phyloP scores from a whole-genome alignment of 2,888 invertebrate genomes.

The Lasioglossum vierecki region DNA sequence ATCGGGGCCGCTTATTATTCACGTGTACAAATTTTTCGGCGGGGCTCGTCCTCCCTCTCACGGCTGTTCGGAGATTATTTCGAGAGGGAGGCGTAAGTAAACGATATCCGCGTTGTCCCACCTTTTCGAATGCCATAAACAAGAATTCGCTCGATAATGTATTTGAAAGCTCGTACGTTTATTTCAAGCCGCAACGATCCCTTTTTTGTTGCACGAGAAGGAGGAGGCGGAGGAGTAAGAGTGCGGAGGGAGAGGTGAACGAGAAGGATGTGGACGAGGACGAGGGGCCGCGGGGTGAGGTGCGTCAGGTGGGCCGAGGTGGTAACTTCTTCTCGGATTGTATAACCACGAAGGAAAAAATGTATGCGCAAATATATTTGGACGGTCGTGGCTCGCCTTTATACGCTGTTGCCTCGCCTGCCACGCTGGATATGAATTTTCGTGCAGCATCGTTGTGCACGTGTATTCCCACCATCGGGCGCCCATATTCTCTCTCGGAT shows the following conservation, averaged over 20 bases:
- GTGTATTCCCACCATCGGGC: constrained; percentile 72
- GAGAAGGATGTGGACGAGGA: not conserved
- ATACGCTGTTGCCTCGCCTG: constrained; percentile 63
- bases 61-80: constrained; percentile 50
- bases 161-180: constrained; percentile 72
- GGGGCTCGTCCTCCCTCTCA: constrained; percentile 36
- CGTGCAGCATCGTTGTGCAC: constrained; percentile 71
- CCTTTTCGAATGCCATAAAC: constrained; percentile 69
- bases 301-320: constrained; percentile 21
- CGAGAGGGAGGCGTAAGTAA: constrained; percentile 55
- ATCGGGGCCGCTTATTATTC: constrained; percentile 63
- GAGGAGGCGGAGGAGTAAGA: not conserved
- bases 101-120: constrained; percentile 65
- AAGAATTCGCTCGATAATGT: constrained; percentile 74
- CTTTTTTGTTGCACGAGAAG: constrained; percentile 39
- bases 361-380: constrained; percentile 74
- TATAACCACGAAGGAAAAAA: constrained; percentile 70
- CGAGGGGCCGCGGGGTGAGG: not conserved
- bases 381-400: constrained; percentile 72
- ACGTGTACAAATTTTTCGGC: constrained; percentile 56
- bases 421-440: constrained; percentile 74
- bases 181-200: constrained; percentile 67
- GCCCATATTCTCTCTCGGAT: constrained; percentile 65
- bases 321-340: constrained; percentile 62
- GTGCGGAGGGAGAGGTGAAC: not conserved